These are phyloP conservation scores for Forbesichthys papilliferus DNA, from an alignment of 2,113 vertebrate genomes.

Conservation along the genomic window DNA sequence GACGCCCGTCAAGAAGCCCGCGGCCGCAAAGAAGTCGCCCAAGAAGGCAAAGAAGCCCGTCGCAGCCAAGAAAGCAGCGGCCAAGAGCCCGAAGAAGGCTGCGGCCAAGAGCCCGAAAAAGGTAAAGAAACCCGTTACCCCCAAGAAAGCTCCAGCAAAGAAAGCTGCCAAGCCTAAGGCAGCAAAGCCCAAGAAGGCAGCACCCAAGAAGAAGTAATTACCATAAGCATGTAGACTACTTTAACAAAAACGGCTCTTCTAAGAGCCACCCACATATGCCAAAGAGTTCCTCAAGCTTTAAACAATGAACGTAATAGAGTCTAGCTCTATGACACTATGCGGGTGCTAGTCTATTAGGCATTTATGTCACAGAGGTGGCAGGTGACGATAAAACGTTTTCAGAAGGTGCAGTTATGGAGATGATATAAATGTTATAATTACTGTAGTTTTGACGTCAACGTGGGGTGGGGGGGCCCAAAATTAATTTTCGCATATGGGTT, in stretches of 20 bases:
- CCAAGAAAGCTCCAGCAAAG: neutral
- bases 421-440: no score
- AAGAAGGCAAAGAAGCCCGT: neutral
- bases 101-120: neutral
- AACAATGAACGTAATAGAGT: no score
- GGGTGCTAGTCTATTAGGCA: no score
- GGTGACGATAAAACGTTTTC: no score
- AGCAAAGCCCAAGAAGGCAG: neutral
- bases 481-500: no score
- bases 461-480: no score
- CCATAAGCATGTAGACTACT: neutral
- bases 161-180: neutral
- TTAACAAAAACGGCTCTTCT: neutral
- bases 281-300: neutral
- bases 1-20: neutral
- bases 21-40: neutral
- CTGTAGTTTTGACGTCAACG: no score
- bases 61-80: neutral
- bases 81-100: neutral
- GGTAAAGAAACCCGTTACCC: neutral
- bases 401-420: no score
- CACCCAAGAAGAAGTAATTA: neutral
- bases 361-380: no score
- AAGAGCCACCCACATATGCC: neutral
- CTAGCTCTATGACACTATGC: no score